Conservation (phyloP, 2,113 vertebrate species). For the Lepisosteus osseus region DNA sequence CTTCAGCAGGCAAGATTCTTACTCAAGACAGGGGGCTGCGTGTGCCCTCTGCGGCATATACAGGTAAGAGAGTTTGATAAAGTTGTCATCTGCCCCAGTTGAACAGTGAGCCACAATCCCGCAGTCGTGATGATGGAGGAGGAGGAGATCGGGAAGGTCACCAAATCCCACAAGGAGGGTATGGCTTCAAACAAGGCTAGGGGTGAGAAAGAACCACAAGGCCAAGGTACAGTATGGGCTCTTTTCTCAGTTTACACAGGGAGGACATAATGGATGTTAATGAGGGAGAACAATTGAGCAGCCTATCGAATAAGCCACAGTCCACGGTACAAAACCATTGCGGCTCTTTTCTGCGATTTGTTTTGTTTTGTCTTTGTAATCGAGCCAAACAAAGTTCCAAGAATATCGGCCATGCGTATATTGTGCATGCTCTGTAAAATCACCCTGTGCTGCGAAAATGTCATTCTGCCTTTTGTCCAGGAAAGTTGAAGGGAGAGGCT, state of each 20-base stretch:
- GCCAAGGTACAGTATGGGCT: background rate
- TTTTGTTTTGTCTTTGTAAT: background rate
- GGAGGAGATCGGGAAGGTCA: slow-evolving; percentile 11
- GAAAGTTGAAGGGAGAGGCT: background rate
- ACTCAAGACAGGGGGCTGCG: background rate
- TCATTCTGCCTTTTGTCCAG: slow-evolving; percentile 16
- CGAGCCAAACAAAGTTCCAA: slow-evolving; percentile 3
- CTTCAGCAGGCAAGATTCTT: background rate
- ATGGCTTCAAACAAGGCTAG: background rate
- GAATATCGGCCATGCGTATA: slow-evolving; percentile 12
- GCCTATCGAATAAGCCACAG: too few species aligned
- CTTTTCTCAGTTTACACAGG: background rate
- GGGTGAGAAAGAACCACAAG: slow-evolving; percentile 3
- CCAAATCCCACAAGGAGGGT: slow-evolving; percentile 15
- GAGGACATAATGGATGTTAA: background rate
- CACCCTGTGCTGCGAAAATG: background rate
- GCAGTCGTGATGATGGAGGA: slow-evolving; percentile 14
- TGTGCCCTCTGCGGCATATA: too few species aligned
- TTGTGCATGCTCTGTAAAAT: slow-evolving; percentile 1
- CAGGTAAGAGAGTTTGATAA: too few species aligned
- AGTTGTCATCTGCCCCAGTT: background rate
- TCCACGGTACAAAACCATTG: too few species aligned
- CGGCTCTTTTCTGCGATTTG: background rate
- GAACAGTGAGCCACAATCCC: background rate
- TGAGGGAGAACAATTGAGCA: background rate